Evolutionary conservation across 2,888 invertebrate genomes (phyloP), one percentile per base, ranked within the genome.

Genomic region (Drosophila kanekoi): DNA sequence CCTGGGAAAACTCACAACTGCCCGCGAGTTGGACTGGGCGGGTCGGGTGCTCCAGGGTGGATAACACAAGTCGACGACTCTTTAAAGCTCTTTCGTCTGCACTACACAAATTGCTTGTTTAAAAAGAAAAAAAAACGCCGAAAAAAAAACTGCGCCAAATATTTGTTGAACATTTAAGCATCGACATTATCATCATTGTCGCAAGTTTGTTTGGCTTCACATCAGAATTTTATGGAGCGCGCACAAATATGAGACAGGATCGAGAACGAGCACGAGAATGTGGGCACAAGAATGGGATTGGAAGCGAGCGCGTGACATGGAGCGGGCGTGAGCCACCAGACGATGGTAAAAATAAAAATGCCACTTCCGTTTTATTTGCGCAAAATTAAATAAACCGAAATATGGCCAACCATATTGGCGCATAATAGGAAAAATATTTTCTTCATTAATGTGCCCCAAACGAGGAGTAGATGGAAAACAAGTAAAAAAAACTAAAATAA

Each of bases 371-470:
- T 88, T 87, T 89, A 88, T 88, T 88, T 88, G 89, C 89, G 69
- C 90, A 82, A 88, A 90, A 89, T 88, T 88, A 90, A 90, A 88
- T 89, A 88, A 89, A 87, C 89, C 88, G 82, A 89, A 89, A 87
- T 89, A 84, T 87, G 87, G 87, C 72, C 76, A 67, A 88, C 86
- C 79, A 83, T 86, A 88, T 89, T 89, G 85, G 87, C 81, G 89
- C 89, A 89, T 85, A 85, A 85, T 87, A 84, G 87, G 58, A 59
- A 89, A 84, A 89, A 87, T 88, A 88, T 88, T 83, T 83, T 88
- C 70, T 86, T 86, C 88, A 84, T 88, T 84, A 84, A 84, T 84
- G 86, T 79, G 83, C 47, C 56, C 80, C 66, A 62, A 47, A 47
- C 44, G 53, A 68, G 53, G 47, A 52, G 54, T 71, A 58, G 69